Base-by-base conservation (phyloP, 1,140 invertebrate species). In the Dufourea novaeangliae region DNA sequence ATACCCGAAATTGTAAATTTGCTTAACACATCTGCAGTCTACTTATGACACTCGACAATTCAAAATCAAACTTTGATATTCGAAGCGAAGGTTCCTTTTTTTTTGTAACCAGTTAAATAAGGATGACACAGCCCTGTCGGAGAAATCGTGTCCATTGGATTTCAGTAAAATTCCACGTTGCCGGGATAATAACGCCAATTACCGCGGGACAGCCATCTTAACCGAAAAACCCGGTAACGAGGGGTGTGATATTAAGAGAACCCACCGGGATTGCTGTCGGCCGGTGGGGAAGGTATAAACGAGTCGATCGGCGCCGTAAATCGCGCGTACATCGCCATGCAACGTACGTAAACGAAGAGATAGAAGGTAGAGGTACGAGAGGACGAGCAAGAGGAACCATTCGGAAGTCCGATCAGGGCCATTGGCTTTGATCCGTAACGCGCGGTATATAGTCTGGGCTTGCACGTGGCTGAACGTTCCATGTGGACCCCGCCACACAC, bases 401-500 rank as follows among this genome's bases (percentile, higher is more conserved):
- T 86, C 81, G 82, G 79, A 87, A 82, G 79, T 84, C 82, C 79
- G 85, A 84, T 83, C 78, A 71, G 71, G 44, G 52, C 84, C 82
- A 82, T 81, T 87, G 85, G 86, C 87, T 91, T 90, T 91, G 88
- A 90, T 91, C 89, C 84, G 84, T 80, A 83, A 81, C 67, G 56
- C 71, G 52, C n/a, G n/a, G n/a, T n/a, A 73, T 78, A 70, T 39
- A 68, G 50, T 39, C 69, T n/a, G n/a, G 70, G 4, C 41, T 57
- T 63, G 79, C 85, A 81, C 83, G 86, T 85, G 79, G 84, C 85
- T 90, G 85, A 89, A 79, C 80, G 73, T 62, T 62, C 80, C 59
- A 79, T 70, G 59, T 25, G 39, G 52, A 44, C 68, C 27, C 71
- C 50, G 56, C 63, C 37, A 22, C 34, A 39, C 11, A 50, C n/a